These are phyloP conservation scores for Oryzias sinensis DNA, from an alignment of 2,797 vertebrate genomes.

Conservation along the genomic window DNA sequence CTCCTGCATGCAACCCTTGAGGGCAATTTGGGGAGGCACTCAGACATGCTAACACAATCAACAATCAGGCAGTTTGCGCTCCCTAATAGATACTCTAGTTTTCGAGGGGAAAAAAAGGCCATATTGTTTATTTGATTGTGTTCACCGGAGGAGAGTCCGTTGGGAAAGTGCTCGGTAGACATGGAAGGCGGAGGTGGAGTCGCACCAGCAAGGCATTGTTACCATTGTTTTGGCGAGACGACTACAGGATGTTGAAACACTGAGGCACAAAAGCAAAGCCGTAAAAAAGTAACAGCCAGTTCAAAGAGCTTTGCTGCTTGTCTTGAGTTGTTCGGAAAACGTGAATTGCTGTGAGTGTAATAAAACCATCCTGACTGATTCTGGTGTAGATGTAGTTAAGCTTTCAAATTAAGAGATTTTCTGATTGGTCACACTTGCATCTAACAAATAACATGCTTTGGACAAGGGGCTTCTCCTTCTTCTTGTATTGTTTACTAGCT, in stretches of 20 bases:
- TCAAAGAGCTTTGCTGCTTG: slow-evolving; percentile 40
- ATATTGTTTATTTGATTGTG: slow-evolving; percentile 75
- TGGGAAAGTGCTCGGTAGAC: slow-evolving; percentile 65
- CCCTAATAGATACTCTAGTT: slow-evolving; percentile 71
- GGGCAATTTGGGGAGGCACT: slow-evolving; percentile 73
- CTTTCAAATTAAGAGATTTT: neutral
- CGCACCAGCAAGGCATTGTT: slow-evolving; percentile 37
- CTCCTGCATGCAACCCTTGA: slow-evolving; percentile 69
- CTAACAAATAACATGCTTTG: no score
- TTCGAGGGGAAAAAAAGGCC: slow-evolving; percentile 26
- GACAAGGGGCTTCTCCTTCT: no score
- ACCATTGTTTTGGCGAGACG: slow-evolving; percentile 59
- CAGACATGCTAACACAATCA: slow-evolving; percentile 75
- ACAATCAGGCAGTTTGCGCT: slow-evolving; percentile 73
- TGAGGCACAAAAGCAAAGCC: slow-evolving; percentile 40
- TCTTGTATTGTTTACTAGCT: no score
- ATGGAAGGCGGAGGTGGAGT: slow-evolving; percentile 59
- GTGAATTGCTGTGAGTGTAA: slow-evolving; percentile 18
- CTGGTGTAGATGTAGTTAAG: neutral
- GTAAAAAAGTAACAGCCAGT: slow-evolving; percentile 44
- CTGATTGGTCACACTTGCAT: neutral
- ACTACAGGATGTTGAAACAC: slow-evolving; percentile 54
- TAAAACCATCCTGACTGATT: slow-evolving; percentile 5
- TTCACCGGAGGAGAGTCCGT: slow-evolving; percentile 63
- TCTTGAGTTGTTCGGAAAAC: slow-evolving; percentile 21